Evolutionary conservation across 2,797 vertebrate genomes (phyloP).

Genomic region (Melanotaenia nigrans): DNA sequence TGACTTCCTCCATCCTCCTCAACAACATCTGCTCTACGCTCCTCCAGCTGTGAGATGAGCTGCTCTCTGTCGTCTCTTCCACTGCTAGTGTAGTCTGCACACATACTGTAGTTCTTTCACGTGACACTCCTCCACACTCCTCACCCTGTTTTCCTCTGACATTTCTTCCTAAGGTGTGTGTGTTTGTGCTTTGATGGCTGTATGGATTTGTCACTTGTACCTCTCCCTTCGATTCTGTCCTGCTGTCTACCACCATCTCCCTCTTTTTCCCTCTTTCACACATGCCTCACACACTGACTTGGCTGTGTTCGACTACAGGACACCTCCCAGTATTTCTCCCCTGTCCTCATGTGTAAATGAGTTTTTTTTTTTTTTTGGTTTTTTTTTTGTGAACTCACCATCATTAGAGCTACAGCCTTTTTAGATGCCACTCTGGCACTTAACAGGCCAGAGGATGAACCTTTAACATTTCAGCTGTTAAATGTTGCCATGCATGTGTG

Average conservation of each 20-base stretch:
- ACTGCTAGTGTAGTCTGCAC: constrained; percentile 18
- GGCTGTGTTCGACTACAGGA: constrained; percentile 48
- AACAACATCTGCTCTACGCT: constrained; percentile 19
- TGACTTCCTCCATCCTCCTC: constrained; percentile 15
- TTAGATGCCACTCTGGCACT: constrained; percentile 17
- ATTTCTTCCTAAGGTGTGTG: constrained; percentile 42
- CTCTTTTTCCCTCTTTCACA: constrained; percentile 28
- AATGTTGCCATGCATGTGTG: constrained; percentile 43
- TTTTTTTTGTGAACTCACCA: constrained; percentile 40
- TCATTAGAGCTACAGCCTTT: constrained; percentile 39
- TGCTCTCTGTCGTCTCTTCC: constrained; percentile 22
- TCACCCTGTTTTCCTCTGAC: constrained; percentile 36
- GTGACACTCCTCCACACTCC: constrained; percentile 23
- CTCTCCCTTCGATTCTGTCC: constrained; percentile 28
- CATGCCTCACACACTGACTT: constrained; percentile 18
- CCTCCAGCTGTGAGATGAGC: constrained; percentile 34
- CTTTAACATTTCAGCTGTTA: constrained; percentile 53
- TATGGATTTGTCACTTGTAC: constrained; percentile 38
- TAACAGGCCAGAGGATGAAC: constrained; percentile 16
- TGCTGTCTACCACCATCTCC: constrained; percentile 11
- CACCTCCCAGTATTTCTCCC: constrained; percentile 31
- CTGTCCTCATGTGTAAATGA: constrained; percentile 28
- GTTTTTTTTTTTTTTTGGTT: constrained; percentile 13
- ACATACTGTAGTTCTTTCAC: constrained; percentile 35
- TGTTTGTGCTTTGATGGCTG: constrained; percentile 21